Evolutionary conservation across 2,113 vertebrate species (phyloP).

Genomic region (Myotis yumanensis): DNA sequence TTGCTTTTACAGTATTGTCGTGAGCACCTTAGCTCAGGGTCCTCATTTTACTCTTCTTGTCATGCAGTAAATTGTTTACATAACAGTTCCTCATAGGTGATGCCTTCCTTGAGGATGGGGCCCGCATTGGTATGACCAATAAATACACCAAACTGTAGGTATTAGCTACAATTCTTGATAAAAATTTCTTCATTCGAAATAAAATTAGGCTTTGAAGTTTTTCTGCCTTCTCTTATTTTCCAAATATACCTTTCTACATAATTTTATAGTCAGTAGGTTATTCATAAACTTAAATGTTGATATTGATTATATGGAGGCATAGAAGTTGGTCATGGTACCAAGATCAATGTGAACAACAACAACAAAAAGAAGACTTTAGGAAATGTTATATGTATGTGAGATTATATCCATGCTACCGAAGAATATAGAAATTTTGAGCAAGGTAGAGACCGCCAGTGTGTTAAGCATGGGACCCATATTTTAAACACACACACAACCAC

Average conservation of each 20-base stretch:
- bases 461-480: conserved; percentile 6
- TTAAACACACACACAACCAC: neutral
- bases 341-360: neutral
- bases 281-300: conserved; percentile 14
- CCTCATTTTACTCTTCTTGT: neutral
- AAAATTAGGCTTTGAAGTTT: conserved; percentile 10
- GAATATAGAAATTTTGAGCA: conserved; percentile 19
- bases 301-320: neutral
- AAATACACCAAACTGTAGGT: neutral
- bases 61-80: neutral
- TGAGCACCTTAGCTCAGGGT: neutral
- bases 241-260: neutral
- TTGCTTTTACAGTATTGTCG: neutral
- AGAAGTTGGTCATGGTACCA: neutral
- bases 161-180: neutral
- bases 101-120: neutral
- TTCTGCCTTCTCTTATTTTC: neutral
- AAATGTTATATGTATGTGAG: neutral
- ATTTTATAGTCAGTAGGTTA: neutral
- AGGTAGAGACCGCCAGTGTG: neutral
- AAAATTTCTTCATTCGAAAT: conserved; percentile 14
- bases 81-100: neutral
- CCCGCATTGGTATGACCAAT: neutral
- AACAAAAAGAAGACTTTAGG: neutral
- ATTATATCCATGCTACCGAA: neutral